These are phyloP conservation scores for Noctilio leporinus DNA, from an alignment of 2,113 vertebrate genomes.

Conservation along the genomic window DNA sequence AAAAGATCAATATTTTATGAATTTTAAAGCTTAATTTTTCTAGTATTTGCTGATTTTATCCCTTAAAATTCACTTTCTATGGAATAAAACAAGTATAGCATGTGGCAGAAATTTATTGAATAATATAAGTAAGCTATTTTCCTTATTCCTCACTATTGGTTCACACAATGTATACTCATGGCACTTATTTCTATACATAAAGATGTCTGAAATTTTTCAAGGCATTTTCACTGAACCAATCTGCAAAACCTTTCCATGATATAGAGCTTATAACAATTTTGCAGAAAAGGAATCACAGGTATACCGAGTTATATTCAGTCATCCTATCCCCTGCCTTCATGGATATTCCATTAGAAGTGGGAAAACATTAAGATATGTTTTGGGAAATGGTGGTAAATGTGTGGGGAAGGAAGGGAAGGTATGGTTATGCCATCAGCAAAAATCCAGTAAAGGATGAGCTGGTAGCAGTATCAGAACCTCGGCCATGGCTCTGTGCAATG, in stretches of 20 bases:
- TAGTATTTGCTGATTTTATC: not conserved
- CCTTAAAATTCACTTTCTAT: not conserved
- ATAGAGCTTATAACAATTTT: not conserved
- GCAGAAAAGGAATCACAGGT: not conserved
- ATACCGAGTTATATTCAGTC: not conserved
- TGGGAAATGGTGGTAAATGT: not conserved
- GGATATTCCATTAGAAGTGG: not conserved
- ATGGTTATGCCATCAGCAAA: not conserved
- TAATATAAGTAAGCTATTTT: not conserved
- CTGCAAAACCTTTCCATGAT: not conserved
- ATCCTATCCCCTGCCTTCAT: not conserved
- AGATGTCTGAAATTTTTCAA: not conserved
- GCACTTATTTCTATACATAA: not conserved
- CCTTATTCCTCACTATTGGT: not conserved
- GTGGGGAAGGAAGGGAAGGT: not conserved
- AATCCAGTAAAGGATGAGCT: not conserved
- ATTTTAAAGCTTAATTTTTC: not conserved
- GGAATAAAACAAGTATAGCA: not conserved
- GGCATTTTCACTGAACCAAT: slow-evolving; percentile 6
- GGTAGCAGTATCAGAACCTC: not conserved
- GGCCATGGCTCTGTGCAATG: not conserved
- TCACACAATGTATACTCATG: not conserved
- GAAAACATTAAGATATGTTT: not conserved
- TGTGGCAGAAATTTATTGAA: not conserved
- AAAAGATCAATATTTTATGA: not conserved